phyloP scores from a whole-genome alignment of 2,797 vertebrate species.

The Mus minutoides region DNA sequence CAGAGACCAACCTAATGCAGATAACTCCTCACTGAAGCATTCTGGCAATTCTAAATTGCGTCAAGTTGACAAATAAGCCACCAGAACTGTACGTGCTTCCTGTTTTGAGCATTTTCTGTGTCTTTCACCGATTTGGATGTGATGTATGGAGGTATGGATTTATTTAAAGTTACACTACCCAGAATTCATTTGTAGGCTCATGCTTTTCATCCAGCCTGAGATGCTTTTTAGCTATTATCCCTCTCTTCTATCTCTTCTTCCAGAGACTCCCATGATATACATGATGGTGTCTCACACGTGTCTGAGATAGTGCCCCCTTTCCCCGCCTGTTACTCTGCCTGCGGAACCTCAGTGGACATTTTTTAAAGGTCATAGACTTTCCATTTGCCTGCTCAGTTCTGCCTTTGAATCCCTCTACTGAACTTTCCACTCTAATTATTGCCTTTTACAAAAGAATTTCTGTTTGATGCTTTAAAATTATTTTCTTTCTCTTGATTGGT shows the following conservation, averaged over 20 bases:
- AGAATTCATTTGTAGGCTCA: background rate
- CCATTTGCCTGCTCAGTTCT: slow-evolving; percentile 1
- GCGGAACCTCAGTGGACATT: background rate
- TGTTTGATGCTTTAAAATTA: background rate
- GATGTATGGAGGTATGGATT: background rate
- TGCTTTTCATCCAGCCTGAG: background rate
- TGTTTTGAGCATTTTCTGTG: background rate
- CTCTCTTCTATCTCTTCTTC: background rate
- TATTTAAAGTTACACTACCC: background rate
- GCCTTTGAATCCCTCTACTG: background rate
- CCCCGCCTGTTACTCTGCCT: background rate
- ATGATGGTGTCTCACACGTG: background rate
- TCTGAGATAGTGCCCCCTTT: background rate
- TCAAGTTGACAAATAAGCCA: background rate
- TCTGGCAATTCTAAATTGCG: background rate
- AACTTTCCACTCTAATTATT: background rate
- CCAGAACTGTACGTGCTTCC: background rate
- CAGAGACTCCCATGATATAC: background rate
- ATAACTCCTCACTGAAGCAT: background rate
- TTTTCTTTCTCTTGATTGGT: background rate
- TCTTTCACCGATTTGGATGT: background rate
- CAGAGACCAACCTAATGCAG: background rate
- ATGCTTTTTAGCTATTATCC: background rate
- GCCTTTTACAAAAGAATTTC: slow-evolving; percentile 15
- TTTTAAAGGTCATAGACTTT: slow-evolving; percentile 20